These are phyloP conservation scores for Pimpla rufipes DNA, from an alignment of 2,888 invertebrate species.

Conservation along the genomic window DNA sequence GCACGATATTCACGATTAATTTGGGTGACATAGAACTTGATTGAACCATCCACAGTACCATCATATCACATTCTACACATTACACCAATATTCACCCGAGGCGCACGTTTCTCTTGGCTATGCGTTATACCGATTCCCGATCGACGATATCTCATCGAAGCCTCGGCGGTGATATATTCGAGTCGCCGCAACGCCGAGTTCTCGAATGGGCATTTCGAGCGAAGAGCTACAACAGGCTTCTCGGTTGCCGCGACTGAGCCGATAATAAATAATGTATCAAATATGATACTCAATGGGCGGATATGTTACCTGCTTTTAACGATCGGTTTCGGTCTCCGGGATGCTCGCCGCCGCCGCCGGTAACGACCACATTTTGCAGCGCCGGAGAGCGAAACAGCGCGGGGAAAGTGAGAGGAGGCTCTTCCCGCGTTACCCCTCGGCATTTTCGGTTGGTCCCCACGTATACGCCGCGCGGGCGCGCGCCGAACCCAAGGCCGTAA, in stretches of 20 bases:
- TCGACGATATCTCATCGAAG: neutral
- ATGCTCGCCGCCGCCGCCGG: constrained; percentile 1
- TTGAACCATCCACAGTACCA: neutral
- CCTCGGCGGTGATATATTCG: neutral
- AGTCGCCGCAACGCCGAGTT: neutral
- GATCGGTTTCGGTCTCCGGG: constrained; percentile 46
- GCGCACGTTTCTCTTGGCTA: neutral
- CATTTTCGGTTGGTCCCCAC: constrained; percentile 10
- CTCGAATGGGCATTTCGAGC: neutral
- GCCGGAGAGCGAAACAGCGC: neutral
- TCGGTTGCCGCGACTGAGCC: constrained; percentile 16
- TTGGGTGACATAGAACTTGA: neutral
- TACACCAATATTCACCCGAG: neutral
- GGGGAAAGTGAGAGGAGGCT: neutral
- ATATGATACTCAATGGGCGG: constrained; percentile 47
- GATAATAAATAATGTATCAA: constrained; percentile 53
- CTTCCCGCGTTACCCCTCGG: constrained; percentile 10
- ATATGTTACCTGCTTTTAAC: constrained; percentile 53
- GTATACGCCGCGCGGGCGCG: neutral
- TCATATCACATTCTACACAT: neutral
- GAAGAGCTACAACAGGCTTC: constrained; percentile 5
- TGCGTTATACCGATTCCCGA: neutral
- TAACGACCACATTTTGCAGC: constrained; percentile 28
- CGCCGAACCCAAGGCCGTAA: neutral
- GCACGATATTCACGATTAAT: no score